Evolutionary conservation across 1,140 invertebrate genomes (phyloP).

Genomic region (Aphelinus atriplicis): DNA sequence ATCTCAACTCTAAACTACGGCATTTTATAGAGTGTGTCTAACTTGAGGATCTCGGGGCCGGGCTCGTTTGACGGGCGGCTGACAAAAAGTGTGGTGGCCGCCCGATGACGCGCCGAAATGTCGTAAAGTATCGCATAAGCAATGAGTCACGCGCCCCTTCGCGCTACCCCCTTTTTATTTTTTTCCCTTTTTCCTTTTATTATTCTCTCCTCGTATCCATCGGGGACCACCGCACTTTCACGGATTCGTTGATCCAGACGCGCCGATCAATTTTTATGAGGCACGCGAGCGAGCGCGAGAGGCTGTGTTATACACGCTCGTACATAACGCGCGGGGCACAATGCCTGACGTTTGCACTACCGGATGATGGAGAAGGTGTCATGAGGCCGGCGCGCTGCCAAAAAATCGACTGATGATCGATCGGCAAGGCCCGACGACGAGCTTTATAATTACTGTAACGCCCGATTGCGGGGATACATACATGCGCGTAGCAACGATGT

Average conservation of each 20-base stretch:
- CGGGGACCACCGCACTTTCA: neutral
- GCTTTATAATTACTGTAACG: too few relatives aligned
- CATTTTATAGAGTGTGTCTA: conserved; percentile 29
- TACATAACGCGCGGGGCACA: conserved; percentile 12
- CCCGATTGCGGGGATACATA: too few relatives aligned
- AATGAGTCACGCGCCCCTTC: conserved; percentile 28
- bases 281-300: neutral
- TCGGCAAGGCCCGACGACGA: neutral
- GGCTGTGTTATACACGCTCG: conserved; percentile 1
- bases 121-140: conserved; percentile 26
- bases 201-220: neutral
- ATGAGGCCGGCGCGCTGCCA: neutral
- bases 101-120: conserved; percentile 24
- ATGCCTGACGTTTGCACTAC: neutral
- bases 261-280: conserved; percentile 27
- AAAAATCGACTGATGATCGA: conserved; percentile 10
- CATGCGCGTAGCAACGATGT: too few relatives aligned
- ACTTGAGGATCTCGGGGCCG: neutral
- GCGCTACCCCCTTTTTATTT: neutral
- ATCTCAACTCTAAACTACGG: neutral
- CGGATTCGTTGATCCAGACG: neutral
- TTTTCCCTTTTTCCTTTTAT: neutral
- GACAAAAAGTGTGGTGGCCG: neutral
- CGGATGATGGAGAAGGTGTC: conserved; percentile 12
- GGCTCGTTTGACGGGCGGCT: too few relatives aligned